phyloP scores from a whole-genome alignment of 2,888 invertebrate species.

The Congeria kusceri region DNA sequence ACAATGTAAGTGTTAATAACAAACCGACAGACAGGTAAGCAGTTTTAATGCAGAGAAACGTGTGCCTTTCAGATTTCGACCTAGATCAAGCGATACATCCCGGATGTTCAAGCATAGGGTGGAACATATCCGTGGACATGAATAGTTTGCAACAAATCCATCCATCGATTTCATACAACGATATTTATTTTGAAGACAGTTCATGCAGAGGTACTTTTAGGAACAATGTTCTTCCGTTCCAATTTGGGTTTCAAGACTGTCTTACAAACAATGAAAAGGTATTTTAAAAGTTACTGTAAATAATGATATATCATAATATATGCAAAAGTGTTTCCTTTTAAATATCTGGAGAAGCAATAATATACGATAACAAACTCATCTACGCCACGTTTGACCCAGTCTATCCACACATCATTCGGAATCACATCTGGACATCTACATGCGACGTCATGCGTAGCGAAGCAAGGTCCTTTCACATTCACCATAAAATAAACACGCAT shows the following conservation, averaged over 20 bases:
- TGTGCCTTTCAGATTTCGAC: neutral
- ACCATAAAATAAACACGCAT: slow-evolving; percentile 10
- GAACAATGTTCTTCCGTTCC: slow-evolving; percentile 1
- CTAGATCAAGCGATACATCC: slow-evolving; percentile 5
- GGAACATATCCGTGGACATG: slow-evolving; percentile 22
- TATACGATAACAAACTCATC: slow-evolving; percentile 8
- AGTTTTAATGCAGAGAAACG: too few species aligned
- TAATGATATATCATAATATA: neutral
- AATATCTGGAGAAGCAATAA: slow-evolving; percentile 11
- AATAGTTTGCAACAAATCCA: slow-evolving; percentile 7
- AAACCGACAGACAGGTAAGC: too few species aligned
- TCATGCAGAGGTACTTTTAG: slow-evolving; percentile 7
- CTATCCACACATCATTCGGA: slow-evolving; percentile 14
- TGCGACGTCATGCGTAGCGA: slow-evolving; percentile 21
- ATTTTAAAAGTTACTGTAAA: neutral
- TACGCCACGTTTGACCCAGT: slow-evolving; percentile 19
- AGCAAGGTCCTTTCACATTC: slow-evolving; percentile 14
- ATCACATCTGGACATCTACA: slow-evolving; percentile 19
- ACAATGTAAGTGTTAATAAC: too few species aligned
- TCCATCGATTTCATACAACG: neutral
- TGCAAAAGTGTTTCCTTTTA: neutral
- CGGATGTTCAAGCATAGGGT: slow-evolving; percentile 12
- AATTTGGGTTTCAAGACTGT: slow-evolving; percentile 23
- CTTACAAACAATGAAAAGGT: slow-evolving; percentile 17
- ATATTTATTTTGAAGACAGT: slow-evolving; percentile 19